Base-by-base conservation (phyloP, 30 jellyfish, hydroid and myxozoan species). In the Phacellophora camtschatica region DNA sequence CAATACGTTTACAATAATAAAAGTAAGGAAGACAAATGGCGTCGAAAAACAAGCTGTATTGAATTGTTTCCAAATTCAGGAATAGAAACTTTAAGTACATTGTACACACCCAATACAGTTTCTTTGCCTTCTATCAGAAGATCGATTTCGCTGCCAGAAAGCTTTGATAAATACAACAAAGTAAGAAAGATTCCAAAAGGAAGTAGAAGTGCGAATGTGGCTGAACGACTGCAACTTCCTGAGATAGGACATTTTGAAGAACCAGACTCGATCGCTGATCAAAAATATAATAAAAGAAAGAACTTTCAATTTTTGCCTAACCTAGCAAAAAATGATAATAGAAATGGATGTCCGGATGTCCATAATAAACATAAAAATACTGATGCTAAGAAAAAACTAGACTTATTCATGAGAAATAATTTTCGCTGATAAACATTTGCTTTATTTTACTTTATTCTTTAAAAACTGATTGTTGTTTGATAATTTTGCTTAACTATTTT, bases 121-220 rank as follows among this genome's bases (percentile, higher is more conserved):
- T 18, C 64, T 18, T 33, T 80, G 41, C 91, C 91, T 0, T 13
- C 84, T 2, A 77, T 77, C 53, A 64, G 12, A 39, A 59, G 91
- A 32, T 80, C 91, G 20, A 80, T 80, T 83, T 80, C 91, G 4
- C 50, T 80, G 68, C 91, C 91, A 31, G 91, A 80, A 55, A 51
- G 84, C 28, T 55, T 80, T 10, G 91, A 80, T 12, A 71, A 37
- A 6, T 80, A 56, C 58, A 73, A 59, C 24, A 18, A 20, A 39
- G n/a, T n/a, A n/a, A 64, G 46, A 18, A 80, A 66, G 77, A 53
- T 41, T 3, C 71, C 91, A 15, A 55, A 64, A 34, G 91, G 91
- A 19, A 65, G 84, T 57, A 46, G 81, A 20, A 80, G 91, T 80
- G 91, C 91, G 8, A 80, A 84, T 80, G 91, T 84, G 8, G 51